phyloP scores from a whole-genome alignment of 2,888 invertebrate genomes.

The Zelleria hepariella region DNA sequence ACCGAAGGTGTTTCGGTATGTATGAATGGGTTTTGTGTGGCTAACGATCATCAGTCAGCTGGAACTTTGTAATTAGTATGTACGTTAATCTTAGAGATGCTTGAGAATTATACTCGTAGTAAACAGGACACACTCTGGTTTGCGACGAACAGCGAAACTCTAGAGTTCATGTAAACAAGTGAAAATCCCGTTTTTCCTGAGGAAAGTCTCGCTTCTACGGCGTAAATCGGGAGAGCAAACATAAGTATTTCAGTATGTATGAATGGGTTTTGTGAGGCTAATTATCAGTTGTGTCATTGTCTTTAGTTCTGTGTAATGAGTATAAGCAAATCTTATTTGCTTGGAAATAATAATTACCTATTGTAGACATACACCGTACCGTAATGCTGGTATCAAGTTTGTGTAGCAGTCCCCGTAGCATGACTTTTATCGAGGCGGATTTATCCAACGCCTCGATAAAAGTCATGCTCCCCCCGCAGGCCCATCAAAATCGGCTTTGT shows the following conservation, averaged over 20 bases:
- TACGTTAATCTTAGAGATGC: not conserved
- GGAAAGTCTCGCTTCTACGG: not conserved
- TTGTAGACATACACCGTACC: no score
- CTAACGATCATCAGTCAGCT: not conserved
- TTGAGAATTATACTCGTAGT: not conserved
- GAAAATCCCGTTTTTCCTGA: not conserved
- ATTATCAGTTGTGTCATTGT: not conserved
- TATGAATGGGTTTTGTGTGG: constrained; percentile 1
- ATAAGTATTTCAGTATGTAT: not conserved
- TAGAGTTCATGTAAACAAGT: not conserved
- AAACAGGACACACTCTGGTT: not conserved
- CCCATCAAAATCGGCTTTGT: no score
- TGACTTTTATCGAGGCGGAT: no score
- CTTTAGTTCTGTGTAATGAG: no score
- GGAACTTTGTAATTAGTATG: no score
- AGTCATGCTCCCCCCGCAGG: no score
- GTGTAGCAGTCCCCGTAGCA: no score
- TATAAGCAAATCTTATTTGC: not conserved
- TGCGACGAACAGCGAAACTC: not conserved
- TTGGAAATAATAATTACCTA: no score
- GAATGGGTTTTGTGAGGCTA: constrained; percentile 1
- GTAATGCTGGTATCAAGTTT: no score
- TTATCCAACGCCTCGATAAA: no score
- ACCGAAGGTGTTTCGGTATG: not conserved
- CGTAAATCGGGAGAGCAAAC: not conserved